Evolutionary conservation across 2,888 invertebrate genomes (phyloP).

Genomic region (Tetramorium bicarinatum): DNA sequence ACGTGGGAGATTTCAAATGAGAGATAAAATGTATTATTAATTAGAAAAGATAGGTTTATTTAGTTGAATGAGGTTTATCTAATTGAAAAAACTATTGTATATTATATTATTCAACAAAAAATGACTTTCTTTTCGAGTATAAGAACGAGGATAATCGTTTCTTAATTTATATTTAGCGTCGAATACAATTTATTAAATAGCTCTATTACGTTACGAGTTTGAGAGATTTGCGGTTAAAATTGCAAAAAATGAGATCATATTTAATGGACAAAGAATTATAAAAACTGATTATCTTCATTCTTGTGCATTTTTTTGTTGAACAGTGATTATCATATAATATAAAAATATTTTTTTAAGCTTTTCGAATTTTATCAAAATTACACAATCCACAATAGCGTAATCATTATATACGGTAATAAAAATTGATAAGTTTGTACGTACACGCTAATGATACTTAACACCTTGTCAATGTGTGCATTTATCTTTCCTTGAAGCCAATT

Average conservation of each 20-base stretch:
- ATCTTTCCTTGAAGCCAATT: constrained; percentile 76
- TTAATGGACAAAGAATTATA: not conserved
- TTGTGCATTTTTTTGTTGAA: not conserved
- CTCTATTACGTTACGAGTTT: no score
- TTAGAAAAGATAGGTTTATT: not conserved
- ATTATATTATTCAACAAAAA: not conserved
- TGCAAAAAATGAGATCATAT: not conserved
- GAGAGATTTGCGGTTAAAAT: no score
- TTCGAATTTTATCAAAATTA: not conserved
- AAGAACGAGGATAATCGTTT: not conserved
- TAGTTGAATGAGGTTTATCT: not conserved
- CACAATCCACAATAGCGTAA: not conserved
- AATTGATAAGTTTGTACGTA: not conserved
- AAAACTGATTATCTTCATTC: not conserved
- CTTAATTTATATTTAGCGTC: not conserved
- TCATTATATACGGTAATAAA: not conserved
- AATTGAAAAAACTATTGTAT: not conserved
- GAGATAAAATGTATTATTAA: not conserved
- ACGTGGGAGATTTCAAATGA: not conserved
- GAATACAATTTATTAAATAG: no score
- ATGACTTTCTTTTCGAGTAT: not conserved
- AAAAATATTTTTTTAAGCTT: not conserved
- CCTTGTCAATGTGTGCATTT: not conserved
- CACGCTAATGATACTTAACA: not conserved
- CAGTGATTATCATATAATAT: not conserved